Percentiles rank a stretch among this genome's conserved stretches.
phyloP scores from a whole-genome alignment of 2,113 vertebrate genomes.

The Oryctolagus cuniculus region DNA sequence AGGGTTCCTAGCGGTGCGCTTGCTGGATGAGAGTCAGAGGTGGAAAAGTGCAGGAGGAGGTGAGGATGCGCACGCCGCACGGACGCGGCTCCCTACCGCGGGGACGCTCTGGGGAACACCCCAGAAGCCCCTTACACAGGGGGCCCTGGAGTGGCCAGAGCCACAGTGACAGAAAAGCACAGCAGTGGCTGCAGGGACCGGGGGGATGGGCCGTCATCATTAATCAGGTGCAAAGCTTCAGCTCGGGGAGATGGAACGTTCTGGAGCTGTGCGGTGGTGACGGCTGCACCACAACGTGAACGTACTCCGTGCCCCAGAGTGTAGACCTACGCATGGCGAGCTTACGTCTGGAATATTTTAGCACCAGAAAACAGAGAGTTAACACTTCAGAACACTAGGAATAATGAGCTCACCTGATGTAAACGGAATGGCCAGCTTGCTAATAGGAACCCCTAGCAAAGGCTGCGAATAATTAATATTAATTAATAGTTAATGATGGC shows the following conservation, averaged over 20 bases:
- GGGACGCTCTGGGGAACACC: neutral
- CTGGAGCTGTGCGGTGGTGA: neutral
- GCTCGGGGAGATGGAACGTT: neutral
- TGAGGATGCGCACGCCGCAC: slow-evolving; percentile 5
- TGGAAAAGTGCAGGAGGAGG: neutral
- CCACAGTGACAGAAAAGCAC: neutral
- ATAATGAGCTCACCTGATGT: neutral
- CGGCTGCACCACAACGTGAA: neutral
- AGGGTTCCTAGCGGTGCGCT: neutral
- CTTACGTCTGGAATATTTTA: neutral
- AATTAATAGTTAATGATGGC: neutral
- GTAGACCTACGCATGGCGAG: neutral
- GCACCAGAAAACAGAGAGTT: neutral
- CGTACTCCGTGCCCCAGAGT: neutral
- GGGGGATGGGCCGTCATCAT: neutral
- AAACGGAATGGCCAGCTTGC: neutral
- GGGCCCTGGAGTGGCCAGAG: neutral
- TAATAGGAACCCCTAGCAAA: neutral
- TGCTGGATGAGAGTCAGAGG: neutral
- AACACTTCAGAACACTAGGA: neutral
- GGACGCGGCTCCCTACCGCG: neutral
- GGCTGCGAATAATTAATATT: neutral
- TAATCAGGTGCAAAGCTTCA: neutral
- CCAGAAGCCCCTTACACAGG: neutral
- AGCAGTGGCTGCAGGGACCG: neutral